Conservation (phyloP, 2,888 invertebrate genomes). For the Harmothoe impar region DNA sequence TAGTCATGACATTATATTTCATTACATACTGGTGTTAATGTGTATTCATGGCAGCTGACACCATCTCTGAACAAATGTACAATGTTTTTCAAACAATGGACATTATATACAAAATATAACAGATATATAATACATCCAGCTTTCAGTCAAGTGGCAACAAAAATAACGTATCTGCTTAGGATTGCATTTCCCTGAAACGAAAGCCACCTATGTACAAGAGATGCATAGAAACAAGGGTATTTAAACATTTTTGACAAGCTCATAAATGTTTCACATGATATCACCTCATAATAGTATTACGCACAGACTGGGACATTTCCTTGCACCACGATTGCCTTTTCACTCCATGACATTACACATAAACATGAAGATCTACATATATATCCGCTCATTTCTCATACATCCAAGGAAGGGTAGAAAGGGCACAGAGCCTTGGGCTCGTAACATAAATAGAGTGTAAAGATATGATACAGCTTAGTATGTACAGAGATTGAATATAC, state of each 20-base stretch:
- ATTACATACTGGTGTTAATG: conserved; percentile 6
- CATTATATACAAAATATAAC: conserved; percentile 57
- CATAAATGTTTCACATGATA: conserved; percentile 30
- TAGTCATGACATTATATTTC: conserved; percentile 31
- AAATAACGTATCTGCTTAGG: conserved; percentile 43
- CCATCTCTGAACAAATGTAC: conserved; percentile 55
- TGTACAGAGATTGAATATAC: conserved; percentile 53
- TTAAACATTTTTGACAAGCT: conserved; percentile 53
- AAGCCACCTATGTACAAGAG: conserved; percentile 39
- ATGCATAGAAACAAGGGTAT: conserved; percentile 54
- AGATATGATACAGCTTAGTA: conserved; percentile 45
- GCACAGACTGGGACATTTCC: not conserved
- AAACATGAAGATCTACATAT: not conserved
- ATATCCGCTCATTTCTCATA: not conserved
- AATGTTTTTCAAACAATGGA: conserved; percentile 55
- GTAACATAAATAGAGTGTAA: conserved; percentile 45
- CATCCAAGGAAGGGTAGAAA: conserved; percentile 13
- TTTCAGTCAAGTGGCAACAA: conserved; percentile 52
- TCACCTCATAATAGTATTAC: not conserved
- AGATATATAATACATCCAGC: conserved; percentile 40
- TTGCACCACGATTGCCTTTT: not conserved
- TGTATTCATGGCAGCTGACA: not conserved
- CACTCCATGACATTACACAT: not conserved
- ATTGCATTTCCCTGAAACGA: conserved; percentile 8
- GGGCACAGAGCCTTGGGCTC: conserved; percentile 33